A percentile compares a stretch with the other conserved stretches of the same genome.
Conservation (phyloP, 2,113 vertebrate species). For the Clupea harengus region DNA sequence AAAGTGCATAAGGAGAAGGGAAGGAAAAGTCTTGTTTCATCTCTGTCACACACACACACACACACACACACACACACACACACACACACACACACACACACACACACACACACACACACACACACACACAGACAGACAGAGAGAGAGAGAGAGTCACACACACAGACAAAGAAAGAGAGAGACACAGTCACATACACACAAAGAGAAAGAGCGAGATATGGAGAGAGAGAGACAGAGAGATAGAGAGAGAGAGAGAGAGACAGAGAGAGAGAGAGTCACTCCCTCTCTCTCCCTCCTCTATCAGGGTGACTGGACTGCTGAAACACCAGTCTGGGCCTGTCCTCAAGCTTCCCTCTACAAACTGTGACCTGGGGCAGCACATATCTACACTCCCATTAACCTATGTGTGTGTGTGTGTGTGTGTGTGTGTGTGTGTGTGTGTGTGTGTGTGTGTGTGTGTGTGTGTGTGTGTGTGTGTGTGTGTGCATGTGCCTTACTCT, state of each 20-base stretch:
- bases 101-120: background rate
- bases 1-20: background rate
- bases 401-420: background rate
- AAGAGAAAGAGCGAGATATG: background rate
- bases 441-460: background rate
- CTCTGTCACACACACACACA: background rate
- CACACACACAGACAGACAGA: background rate
- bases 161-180: background rate
- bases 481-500: background rate
- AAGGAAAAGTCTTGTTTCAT: background rate
- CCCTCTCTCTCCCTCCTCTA: background rate
- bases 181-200: background rate
- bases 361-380: conserved; percentile 46
- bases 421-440: background rate
- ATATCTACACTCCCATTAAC: conserved; percentile 28
- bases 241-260: background rate
- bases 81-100: background rate
- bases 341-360: background rate
- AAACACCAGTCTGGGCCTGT: conserved; percentile 58
- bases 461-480: background rate
- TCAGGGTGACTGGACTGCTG: conserved; percentile 11
- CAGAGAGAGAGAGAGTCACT: background rate
- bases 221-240: background rate
- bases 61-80: background rate
- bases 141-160: background rate